Conservation (phyloP, 2,113 vertebrate genomes). For the Neotoma lepida region DNA sequence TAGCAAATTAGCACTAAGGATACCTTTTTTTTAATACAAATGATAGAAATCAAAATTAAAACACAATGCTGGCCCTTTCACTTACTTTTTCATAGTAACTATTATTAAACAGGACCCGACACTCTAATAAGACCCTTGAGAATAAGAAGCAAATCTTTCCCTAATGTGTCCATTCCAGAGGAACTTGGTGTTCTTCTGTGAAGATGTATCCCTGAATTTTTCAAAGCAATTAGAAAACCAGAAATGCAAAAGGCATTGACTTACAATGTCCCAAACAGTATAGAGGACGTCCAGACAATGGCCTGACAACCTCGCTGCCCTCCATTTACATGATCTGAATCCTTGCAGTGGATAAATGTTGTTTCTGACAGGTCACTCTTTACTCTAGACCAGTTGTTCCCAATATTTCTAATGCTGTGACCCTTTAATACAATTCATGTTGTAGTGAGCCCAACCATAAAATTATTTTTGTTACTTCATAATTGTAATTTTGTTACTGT, state of each 20-base stretch:
- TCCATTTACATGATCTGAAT: neutral
- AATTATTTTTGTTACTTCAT: too few relatives aligned
- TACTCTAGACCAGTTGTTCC: neutral
- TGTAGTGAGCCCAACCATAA: neutral
- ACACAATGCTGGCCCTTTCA: neutral
- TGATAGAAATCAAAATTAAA: neutral
- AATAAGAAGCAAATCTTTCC: neutral
- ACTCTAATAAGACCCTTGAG: neutral
- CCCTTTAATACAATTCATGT: neutral
- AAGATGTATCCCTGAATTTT: slow-evolving; percentile 6
- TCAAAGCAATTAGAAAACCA: slow-evolving; percentile 55
- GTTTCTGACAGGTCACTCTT: neutral
- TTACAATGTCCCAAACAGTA: slow-evolving; percentile 30
- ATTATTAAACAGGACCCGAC: neutral
- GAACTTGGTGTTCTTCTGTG: neutral
- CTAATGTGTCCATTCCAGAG: neutral
- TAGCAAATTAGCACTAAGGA: neutral
- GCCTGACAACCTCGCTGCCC: neutral
- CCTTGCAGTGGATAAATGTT: neutral
- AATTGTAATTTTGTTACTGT: neutral
- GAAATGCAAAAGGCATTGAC: neutral
- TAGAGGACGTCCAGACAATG: neutral
- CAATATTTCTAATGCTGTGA: neutral
- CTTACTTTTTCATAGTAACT: neutral
- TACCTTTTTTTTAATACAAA: neutral